These are phyloP conservation scores for Rosalia funebris DNA, from an alignment of 2,888 invertebrate species.

Conservation along the genomic window DNA sequence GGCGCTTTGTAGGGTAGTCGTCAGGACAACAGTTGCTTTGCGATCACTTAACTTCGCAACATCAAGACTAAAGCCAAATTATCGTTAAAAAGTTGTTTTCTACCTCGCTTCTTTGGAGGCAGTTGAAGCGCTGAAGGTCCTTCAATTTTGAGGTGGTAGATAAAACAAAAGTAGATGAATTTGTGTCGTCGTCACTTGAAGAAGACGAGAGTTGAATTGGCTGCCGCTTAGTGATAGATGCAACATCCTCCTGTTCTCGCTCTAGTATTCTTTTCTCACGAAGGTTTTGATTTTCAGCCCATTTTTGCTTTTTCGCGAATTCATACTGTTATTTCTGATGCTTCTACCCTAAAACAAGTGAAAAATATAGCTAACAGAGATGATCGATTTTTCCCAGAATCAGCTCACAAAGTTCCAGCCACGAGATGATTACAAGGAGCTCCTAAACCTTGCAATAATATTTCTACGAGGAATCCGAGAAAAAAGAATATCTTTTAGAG, in stretches of 20 bases:
- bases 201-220: slow-evolving; percentile 30
- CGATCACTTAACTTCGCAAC: not conserved
- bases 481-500: slow-evolving; percentile 33
- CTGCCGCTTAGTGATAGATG: slow-evolving; percentile 9
- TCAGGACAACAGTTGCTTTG: slow-evolving; percentile 1
- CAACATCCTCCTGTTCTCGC: no score
- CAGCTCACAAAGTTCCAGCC: slow-evolving; percentile 27
- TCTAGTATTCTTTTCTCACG: slow-evolving; percentile 3
- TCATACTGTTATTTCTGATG: slow-evolving; percentile 8
- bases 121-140: slow-evolving; percentile 32
- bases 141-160: no score
- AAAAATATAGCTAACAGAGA: not conserved
- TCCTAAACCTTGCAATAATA: slow-evolving; percentile 30
- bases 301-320: no score
- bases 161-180: no score
- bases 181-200: slow-evolving; percentile 34
- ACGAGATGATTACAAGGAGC: slow-evolving; percentile 42
- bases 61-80: not conserved
- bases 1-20: not conserved
- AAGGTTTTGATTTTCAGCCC: not conserved
- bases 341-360: not conserved
- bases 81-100: no score
- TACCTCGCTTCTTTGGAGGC: no score
- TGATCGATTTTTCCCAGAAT: slow-evolving; percentile 1
- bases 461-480: slow-evolving; percentile 10